phyloP scores from a whole-genome alignment of 2,113 vertebrate genomes.

The Actenoides lindsayi region DNA sequence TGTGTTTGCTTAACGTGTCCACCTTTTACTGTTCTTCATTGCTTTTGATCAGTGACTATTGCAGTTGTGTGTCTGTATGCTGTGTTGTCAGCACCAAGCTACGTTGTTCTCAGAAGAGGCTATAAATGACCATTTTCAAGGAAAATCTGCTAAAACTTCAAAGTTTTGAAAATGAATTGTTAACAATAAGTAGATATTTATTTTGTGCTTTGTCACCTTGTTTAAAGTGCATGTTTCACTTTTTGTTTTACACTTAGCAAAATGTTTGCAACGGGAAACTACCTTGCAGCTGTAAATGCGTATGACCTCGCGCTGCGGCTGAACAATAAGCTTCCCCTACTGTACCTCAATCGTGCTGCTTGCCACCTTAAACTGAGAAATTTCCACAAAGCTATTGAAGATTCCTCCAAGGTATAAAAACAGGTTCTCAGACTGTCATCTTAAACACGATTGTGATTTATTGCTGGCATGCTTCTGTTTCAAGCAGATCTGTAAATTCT shows the following conservation, averaged over 20 bases:
- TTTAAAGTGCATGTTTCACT: background rate
- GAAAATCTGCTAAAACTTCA: background rate
- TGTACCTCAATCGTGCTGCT: conserved; percentile 92
- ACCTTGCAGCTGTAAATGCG: conserved; percentile 87
- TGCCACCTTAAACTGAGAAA: conserved; percentile 93
- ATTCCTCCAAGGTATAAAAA: conserved; percentile 86
- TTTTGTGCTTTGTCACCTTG: background rate
- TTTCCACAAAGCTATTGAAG: conserved; percentile 91
- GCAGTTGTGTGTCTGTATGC: background rate
- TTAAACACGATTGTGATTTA: background rate
- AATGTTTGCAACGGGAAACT: conserved; percentile 86
- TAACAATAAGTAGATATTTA: background rate
- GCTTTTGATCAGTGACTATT: background rate
- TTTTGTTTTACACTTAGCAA: conserved; percentile 77
- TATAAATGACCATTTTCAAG: background rate
- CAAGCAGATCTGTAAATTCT: background rate
- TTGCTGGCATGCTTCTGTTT: background rate
- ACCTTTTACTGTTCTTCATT: background rate
- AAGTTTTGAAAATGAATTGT: background rate
- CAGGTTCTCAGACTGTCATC: background rate
- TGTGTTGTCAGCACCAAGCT: background rate
- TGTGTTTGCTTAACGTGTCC: background rate
- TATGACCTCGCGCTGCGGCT: conserved; percentile 88
- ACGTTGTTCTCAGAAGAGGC: background rate
- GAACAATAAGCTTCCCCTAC: conserved; percentile 80